phyloP scores from a whole-genome alignment of 2,888 invertebrate species.

The Ornithoptera alexandrae region DNA sequence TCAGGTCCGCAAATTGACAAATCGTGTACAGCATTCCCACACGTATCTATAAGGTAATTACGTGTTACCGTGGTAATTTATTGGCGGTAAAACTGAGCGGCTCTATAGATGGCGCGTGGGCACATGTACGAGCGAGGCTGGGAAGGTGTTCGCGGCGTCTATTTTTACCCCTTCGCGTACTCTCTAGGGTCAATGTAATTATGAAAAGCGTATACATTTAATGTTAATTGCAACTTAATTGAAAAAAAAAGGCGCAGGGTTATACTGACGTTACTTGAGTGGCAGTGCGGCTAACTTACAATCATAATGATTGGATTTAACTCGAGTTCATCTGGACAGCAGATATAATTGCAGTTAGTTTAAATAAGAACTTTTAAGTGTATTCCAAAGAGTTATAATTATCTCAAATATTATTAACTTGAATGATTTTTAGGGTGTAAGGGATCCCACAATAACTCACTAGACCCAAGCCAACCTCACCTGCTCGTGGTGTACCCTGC shows the following conservation, averaged over 20 bases:
- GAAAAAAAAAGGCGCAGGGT: neutral
- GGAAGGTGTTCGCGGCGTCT: slow-evolving; percentile 44
- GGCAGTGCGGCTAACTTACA: too few relatives aligned
- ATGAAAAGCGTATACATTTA: slow-evolving; percentile 10
- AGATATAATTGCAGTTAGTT: too few relatives aligned
- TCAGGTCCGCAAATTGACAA: slow-evolving; percentile 20
- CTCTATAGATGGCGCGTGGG: slow-evolving; percentile 73
- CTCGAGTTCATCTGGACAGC: too few relatives aligned
- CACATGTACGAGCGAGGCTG: slow-evolving; percentile 58
- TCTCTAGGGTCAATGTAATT: slow-evolving; percentile 43
- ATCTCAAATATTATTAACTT: too few relatives aligned
- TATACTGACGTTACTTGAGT: too few relatives aligned
- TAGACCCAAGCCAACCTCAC: too few relatives aligned
- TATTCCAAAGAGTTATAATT: too few relatives aligned
- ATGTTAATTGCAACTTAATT: neutral
- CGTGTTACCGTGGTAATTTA: slow-evolving; percentile 69
- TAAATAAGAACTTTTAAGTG: too few relatives aligned
- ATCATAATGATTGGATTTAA: too few relatives aligned
- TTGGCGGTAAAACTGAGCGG: slow-evolving; percentile 63
- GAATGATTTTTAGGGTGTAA: too few relatives aligned
- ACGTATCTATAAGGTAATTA: slow-evolving; percentile 53
- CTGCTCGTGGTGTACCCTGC: too few relatives aligned
- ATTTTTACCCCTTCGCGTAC: slow-evolving; percentile 45
- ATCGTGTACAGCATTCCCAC: slow-evolving; percentile 30
- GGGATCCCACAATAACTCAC: too few relatives aligned